phyloP scores from a whole-genome alignment of 2,888 invertebrate species.

The Tipula helvola region DNA sequence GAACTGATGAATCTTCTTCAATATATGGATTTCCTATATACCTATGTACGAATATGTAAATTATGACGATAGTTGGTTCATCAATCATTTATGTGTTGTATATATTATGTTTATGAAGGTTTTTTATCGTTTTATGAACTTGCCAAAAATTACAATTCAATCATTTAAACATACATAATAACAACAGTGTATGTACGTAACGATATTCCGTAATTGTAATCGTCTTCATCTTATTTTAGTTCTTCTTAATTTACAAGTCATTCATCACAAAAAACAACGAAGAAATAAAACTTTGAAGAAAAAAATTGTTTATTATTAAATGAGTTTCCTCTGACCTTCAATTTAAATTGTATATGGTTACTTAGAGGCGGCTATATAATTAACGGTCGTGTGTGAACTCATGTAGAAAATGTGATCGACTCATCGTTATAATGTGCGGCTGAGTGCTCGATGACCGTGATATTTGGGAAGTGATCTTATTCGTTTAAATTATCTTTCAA shows the following conservation, averaged over 20 bases:
- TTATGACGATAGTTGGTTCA: not conserved
- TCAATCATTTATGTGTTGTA: not conserved
- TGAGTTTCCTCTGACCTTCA: not conserved
- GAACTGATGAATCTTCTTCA: not conserved
- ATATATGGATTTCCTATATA: not conserved
- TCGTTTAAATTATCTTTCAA: not conserved
- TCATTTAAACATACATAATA: not conserved
- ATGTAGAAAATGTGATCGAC: not conserved
- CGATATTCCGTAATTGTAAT: not conserved
- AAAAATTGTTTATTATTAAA: not conserved
- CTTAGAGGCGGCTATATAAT: not conserved
- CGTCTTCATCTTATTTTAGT: not conserved
- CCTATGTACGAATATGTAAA: not conserved
- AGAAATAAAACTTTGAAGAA: not conserved
- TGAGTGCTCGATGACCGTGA: not conserved
- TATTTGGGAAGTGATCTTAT: not conserved
- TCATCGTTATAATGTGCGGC: not conserved
- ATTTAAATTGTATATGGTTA: not conserved
- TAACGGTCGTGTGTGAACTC: not conserved
- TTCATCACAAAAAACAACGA: not conserved
- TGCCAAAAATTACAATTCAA: not conserved
- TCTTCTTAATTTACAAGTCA: not conserved
- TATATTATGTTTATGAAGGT: not conserved
- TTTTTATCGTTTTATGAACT: not conserved
- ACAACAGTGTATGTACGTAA: not conserved